Evolutionary conservation across 1,140 invertebrate genomes (phyloP).

Genomic region (Dendroctonus valens): DNA sequence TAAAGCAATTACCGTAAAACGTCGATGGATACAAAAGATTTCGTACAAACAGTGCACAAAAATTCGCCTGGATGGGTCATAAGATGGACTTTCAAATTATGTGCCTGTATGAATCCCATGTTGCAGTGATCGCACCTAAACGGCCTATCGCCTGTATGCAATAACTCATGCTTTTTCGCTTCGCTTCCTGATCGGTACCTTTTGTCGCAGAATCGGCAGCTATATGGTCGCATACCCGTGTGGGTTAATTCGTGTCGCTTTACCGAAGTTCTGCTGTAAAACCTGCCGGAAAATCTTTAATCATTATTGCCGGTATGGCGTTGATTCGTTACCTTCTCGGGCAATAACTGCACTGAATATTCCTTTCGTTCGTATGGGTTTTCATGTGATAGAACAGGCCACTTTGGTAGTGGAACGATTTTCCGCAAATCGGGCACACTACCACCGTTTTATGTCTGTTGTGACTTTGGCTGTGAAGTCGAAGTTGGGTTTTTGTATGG

Average conservation of each 20-base stretch:
- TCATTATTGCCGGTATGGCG: not conserved
- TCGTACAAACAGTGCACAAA: slow-evolving; percentile 36
- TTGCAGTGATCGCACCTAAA: slow-evolving; percentile 69
- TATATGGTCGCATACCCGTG: slow-evolving; percentile 73
- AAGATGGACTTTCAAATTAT: slow-evolving; percentile 42
- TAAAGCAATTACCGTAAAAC: slow-evolving; percentile 30
- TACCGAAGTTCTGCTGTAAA: slow-evolving; percentile 49
- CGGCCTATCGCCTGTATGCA: slow-evolving; percentile 73
- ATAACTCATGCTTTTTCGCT: slow-evolving; percentile 53
- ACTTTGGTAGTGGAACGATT: slow-evolving; percentile 35
- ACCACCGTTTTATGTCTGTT: slow-evolving; percentile 18
- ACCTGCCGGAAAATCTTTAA: slow-evolving; percentile 2
- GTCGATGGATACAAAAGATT: slow-evolving; percentile 35
- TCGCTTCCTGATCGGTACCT: slow-evolving; percentile 48
- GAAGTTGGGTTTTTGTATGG: slow-evolving; percentile 16
- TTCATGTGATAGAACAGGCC: slow-evolving; percentile 40
- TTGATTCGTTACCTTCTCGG: slow-evolving; percentile 35
- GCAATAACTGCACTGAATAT: slow-evolving; percentile 44
- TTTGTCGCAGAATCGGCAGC: slow-evolving; percentile 69
- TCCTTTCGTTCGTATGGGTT: slow-evolving; percentile 40
- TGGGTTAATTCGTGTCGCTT: slow-evolving; percentile 74
- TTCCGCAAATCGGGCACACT: slow-evolving; percentile 39
- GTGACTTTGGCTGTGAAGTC: slow-evolving; percentile 29
- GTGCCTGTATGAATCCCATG: slow-evolving; percentile 59
- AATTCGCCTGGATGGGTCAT: slow-evolving; percentile 39